Base-by-base conservation (phyloP, 2,113 vertebrate genomes). In the Anser brachyrhynchus region DNA sequence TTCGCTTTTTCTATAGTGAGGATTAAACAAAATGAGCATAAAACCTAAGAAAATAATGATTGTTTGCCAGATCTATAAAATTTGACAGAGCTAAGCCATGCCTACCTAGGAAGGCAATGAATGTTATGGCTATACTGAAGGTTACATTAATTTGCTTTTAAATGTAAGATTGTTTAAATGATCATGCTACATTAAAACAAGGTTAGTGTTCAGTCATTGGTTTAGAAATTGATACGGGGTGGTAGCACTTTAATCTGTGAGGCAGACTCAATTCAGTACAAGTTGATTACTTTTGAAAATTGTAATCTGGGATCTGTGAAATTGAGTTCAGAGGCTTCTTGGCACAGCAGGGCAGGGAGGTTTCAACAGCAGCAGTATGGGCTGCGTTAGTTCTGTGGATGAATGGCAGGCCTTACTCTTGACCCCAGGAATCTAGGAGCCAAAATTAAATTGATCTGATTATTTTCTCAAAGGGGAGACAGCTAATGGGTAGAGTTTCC, bases 401-500 rank as follows among this genome's bases (percentile, higher is more conserved):
- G 31, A 33, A 5, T 2, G 13, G 11, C 58, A 75, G 77, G n/a
- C 31, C 39, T 83, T 4, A 0, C 46, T 46, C 52, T 29, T 25
- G 20, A 26, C 57, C 52, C 57, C 52, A 57, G 73, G 15, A 49
- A 9, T 41, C 44, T 33, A 11, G 31, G 16, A 55, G 46, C 43
- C 43, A 28, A 17, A 71, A 75, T n/a, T 9, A 15, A 84, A n/a
- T 2, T 4, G n/a, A 2, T 49, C 11, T 37, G 44, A 6, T 66
- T 51, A 13, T 74, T 93, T 74, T 72, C 90, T 39, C 43, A 0
- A 3, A 33, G 23, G 58, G 43, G 35, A 83, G 66, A n/a, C 11
- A 5, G 41, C 25, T 74, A 1, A 0, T 2, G 7, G 52, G 29
- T 33, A 46, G 52, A 77, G 61, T 3, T 65, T 5, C 3, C n/a